These are phyloP conservation scores for Apantesis nais DNA, from an alignment of 2,888 invertebrate genomes.

Conservation along the genomic window DNA sequence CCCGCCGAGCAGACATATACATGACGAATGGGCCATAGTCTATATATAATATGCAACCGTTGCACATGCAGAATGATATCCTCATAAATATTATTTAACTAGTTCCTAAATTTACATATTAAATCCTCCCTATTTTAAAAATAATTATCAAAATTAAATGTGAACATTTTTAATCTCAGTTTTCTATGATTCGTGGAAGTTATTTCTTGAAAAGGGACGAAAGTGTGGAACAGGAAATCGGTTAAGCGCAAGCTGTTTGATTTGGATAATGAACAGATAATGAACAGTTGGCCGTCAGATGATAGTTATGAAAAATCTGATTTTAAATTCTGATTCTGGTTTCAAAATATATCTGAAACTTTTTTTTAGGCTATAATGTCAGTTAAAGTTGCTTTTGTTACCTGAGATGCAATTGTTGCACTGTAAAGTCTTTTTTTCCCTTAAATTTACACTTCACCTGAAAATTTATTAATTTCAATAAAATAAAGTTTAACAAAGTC, in stretches of 20 bases:
- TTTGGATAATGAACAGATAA: not conserved
- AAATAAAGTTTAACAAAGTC: not conserved
- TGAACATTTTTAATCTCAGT: not conserved
- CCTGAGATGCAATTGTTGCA: not conserved
- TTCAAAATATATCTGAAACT: not conserved
- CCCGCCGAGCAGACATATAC: conserved; percentile 14
- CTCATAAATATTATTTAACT: not conserved
- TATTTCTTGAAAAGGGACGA: too few relatives aligned
- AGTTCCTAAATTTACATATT: not conserved
- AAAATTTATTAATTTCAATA: not conserved
- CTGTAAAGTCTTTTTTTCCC: not conserved
- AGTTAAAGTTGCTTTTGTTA: not conserved
- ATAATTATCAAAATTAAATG: too few relatives aligned
- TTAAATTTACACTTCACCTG: not conserved
- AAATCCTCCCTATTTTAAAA: not conserved
- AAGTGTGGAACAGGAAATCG: too few relatives aligned
- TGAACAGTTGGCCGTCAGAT: too few relatives aligned
- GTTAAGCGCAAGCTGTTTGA: not conserved
- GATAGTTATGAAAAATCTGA: not conserved
- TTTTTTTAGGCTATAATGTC: not conserved
- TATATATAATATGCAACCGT: not conserved
- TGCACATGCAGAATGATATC: not conserved
- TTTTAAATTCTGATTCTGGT: too few relatives aligned
- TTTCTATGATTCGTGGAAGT: too few relatives aligned
- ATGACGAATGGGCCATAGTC: conserved; percentile 4